Conservation (phyloP, 2,797 vertebrate genomes). For the Centroberyx gerrardi region DNA sequence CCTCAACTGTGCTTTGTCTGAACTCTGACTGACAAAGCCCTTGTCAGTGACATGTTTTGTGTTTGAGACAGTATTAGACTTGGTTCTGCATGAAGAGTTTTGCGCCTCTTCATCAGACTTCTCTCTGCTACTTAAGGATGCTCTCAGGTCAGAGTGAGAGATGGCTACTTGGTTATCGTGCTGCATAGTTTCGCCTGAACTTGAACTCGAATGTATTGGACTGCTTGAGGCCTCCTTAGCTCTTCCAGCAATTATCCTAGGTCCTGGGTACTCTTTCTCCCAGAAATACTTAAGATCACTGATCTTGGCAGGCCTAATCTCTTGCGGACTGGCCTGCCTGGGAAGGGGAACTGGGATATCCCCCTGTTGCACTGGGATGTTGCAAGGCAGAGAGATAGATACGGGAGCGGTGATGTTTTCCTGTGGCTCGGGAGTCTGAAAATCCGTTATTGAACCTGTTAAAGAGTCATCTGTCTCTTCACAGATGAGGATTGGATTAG, state of each 20-base stretch:
- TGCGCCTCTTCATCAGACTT: conserved; percentile 11
- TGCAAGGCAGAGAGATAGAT: conserved; percentile 1
- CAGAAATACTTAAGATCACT: conserved; percentile 64
- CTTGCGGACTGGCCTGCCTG: conserved; percentile 50
- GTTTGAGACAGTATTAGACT: conserved; percentile 74
- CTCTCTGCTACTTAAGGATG: conserved; percentile 16
- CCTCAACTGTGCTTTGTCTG: conserved; percentile 75
- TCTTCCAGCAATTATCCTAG: conserved; percentile 38
- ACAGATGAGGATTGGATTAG: conserved; percentile 67
- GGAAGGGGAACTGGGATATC: conserved; percentile 18
- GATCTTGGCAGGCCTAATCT: conserved; percentile 52
- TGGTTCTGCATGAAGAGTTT: conserved; percentile 46
- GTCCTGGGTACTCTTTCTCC: conserved; percentile 69
- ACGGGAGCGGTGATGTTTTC: not conserved
- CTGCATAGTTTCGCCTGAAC: conserved; percentile 4
- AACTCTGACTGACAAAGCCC: conserved; percentile 63
- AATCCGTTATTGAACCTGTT: conserved; percentile 35
- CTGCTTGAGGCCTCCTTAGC: conserved; percentile 26
- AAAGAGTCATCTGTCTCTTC: conserved; percentile 63
- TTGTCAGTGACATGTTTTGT: conserved; percentile 80
- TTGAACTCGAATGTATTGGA: conserved; percentile 25
- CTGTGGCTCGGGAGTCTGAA: conserved; percentile 22
- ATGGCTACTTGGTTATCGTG: conserved; percentile 14
- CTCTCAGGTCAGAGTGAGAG: conserved; percentile 22
- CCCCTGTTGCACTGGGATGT: not conserved